A percentile compares a stretch with the other conserved stretches of the same genome.
phyloP scores from a whole-genome alignment of 2,113 vertebrate species.

The Pampusana beccarii region DNA sequence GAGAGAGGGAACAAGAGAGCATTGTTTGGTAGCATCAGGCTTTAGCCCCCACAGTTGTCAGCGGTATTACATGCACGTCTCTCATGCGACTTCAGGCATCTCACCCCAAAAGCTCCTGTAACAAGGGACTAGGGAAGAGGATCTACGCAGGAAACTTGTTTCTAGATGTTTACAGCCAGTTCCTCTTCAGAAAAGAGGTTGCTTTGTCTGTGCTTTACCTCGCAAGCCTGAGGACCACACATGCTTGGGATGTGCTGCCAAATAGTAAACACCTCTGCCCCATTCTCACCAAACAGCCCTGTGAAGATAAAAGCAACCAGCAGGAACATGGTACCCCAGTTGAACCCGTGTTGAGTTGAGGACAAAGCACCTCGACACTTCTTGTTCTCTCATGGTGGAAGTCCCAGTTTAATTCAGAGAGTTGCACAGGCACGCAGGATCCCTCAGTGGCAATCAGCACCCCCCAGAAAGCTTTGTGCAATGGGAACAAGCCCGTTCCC shows the following conservation, averaged over 20 bases:
- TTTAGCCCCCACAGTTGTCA: not conserved
- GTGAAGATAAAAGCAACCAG: not conserved
- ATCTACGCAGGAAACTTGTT: not conserved
- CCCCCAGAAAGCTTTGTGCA: not conserved
- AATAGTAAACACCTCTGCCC: accelerated
- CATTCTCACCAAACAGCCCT: not conserved
- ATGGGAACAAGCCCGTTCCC: not conserved
- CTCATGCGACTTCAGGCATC: not conserved
- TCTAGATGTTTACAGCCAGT: not conserved
- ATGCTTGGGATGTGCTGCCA: accelerated
- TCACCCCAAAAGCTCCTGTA: constrained; percentile 30
- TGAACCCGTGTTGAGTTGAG: not conserved
- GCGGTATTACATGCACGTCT: not conserved
- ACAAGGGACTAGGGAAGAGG: constrained; percentile 40
- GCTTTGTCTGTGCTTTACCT: not conserved
- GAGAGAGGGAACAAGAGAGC: constrained; percentile 33
- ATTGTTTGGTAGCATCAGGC: constrained; percentile 19
- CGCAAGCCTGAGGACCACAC: accelerated
- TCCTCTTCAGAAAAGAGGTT: not conserved
- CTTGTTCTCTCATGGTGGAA: not conserved
- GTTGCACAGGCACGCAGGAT: not conserved
- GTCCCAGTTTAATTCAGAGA: not conserved
- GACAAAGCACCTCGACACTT: not conserved
- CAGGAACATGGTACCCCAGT: not conserved
- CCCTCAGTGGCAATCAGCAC: not conserved